Evolutionary conservation across 1,140 invertebrate genomes (phyloP).

Genomic region (Pseudomyrmex cubaensis): DNA sequence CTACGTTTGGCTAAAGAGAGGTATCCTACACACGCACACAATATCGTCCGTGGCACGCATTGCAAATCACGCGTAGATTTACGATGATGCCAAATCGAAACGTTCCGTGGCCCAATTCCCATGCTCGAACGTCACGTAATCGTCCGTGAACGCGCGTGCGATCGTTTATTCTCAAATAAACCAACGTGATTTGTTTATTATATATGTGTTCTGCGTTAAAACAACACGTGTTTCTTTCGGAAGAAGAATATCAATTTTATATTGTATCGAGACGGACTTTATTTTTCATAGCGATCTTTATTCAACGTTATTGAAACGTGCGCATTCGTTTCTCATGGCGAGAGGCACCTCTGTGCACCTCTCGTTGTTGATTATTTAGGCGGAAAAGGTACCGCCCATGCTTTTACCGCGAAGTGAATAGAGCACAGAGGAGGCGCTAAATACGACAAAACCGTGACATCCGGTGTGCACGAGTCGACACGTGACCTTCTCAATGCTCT

Average conservation of each 20-base stretch:
- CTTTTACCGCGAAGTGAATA: slow-evolving; percentile 76
- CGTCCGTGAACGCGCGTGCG: slow-evolving; percentile 30
- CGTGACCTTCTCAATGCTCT: slow-evolving; percentile 77
- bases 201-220: no score
- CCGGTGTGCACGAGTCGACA: slow-evolving; percentile 80
- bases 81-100: slow-evolving; percentile 67
- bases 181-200: neutral
- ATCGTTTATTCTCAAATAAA: slow-evolving; percentile 29
- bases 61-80: slow-evolving; percentile 68
- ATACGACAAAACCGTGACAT: slow-evolving; percentile 81
- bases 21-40: slow-evolving; percentile 19
- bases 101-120: slow-evolving; percentile 60
- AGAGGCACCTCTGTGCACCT: no score
- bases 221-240: no score
- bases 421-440: slow-evolving; percentile 76
- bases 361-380: slow-evolving; percentile 62
- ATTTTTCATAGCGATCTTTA: neutral
- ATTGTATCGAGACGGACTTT: no score
- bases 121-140: slow-evolving; percentile 54
- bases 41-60: slow-evolving; percentile 55
- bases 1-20: slow-evolving; percentile 44
- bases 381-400: slow-evolving; percentile 78
- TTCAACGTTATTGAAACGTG: neutral
- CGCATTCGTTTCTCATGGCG: slow-evolving; percentile 66
- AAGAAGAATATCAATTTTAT: no score